These are phyloP conservation scores for Thymelicus lineola DNA, from an alignment of 2,888 invertebrate genomes.

Conservation along the genomic window DNA sequence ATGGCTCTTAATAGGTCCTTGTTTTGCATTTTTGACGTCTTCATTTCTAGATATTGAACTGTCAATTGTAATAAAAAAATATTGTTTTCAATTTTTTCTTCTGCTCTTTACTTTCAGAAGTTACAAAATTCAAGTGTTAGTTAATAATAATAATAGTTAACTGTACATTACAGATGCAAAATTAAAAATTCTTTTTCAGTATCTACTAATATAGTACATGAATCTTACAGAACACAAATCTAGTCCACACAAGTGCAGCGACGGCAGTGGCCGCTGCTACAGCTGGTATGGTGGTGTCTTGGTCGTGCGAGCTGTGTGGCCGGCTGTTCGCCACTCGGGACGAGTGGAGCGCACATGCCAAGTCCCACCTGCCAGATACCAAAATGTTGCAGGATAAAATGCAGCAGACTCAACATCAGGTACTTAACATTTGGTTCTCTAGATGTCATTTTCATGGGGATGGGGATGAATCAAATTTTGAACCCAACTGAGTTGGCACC, in stretches of 20 bases:
- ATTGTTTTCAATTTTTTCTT: background rate
- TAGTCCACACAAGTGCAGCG: conserved; percentile 80
- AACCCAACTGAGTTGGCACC: too few relatives aligned
- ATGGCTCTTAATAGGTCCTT: background rate
- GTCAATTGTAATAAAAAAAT: background rate
- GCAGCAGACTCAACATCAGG: conserved; percentile 79
- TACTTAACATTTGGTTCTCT: conserved; percentile 40
- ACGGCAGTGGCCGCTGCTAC: conserved; percentile 77
- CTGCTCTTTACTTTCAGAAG: too few relatives aligned
- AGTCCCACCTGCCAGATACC: conserved; percentile 87
- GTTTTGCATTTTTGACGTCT: conserved; percentile 26
- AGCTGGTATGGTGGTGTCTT: conserved; percentile 86
- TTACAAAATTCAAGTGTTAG: too few relatives aligned
- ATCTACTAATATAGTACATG: too few relatives aligned
- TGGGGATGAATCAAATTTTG: too few relatives aligned
- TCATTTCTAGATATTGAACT: conserved; percentile 2
- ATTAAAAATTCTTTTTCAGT: too few relatives aligned
- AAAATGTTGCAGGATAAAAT: conserved; percentile 79
- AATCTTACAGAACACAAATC: conserved; percentile 70
- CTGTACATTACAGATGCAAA: too few relatives aligned
- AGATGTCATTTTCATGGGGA: too few relatives aligned
- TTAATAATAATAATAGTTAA: too few relatives aligned
- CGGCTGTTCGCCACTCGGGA: conserved; percentile 89
- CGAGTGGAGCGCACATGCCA: conserved; percentile 91
- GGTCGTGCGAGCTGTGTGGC: conserved; percentile 91